Evolutionary conservation across 2,888 invertebrate species (phyloP).

Genomic region (Lissonota sp.): DNA sequence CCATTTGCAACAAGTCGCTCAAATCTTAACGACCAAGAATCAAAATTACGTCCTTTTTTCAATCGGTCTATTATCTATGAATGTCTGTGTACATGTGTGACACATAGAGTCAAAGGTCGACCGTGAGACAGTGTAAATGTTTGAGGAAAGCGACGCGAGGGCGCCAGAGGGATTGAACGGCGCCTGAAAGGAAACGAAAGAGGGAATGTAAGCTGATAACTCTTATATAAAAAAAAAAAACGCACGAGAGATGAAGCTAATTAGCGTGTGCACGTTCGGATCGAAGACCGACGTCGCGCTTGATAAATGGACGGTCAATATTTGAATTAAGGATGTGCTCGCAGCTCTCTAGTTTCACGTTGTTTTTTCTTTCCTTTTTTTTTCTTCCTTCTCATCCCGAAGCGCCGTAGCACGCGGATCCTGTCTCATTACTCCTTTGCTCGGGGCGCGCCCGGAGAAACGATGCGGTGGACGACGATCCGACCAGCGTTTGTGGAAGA

Average conservation of each 20-base stretch:
- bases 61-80: no score
- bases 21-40: no score
- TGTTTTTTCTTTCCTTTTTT: slow-evolving; percentile 63
- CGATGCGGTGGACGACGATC: slow-evolving; percentile 31
- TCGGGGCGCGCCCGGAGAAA: slow-evolving; percentile 22
- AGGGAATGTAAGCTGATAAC: slow-evolving; percentile 67
- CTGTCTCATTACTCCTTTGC: slow-evolving; percentile 62
- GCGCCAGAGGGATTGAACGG: slow-evolving; percentile 47
- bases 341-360: slow-evolving; percentile 33
- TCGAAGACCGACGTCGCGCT: slow-evolving; percentile 71
- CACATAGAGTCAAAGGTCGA: slow-evolving; percentile 30
- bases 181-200: slow-evolving; percentile 62
- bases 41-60: no score
- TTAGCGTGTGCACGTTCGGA: slow-evolving; percentile 69
- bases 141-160: slow-evolving; percentile 31
- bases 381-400: slow-evolving; percentile 45
- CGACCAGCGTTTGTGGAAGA: no score
- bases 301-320: slow-evolving; percentile 81
- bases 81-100: not conserved
- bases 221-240: slow-evolving; percentile 55
- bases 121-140: slow-evolving; percentile 43
- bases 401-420: slow-evolving; percentile 39
- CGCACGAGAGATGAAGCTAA: slow-evolving; percentile 72
- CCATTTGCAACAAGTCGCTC: no score
- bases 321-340: slow-evolving; percentile 74